These are phyloP conservation scores for Styela clava DNA, from an alignment of 23 tunicate genomes.

Conservation along the genomic window DNA sequence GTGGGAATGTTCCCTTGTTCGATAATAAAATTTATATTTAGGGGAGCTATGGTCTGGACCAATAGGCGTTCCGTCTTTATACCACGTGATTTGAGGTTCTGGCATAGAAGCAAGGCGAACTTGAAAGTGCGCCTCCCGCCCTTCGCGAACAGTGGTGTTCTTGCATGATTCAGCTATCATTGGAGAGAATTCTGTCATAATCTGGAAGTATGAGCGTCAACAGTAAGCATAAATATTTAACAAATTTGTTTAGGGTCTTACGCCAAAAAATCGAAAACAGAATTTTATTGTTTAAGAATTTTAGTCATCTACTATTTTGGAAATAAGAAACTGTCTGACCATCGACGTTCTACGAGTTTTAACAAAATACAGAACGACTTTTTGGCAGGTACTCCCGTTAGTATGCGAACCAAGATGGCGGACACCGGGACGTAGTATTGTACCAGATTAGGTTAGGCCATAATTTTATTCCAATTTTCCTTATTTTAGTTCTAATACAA, in stretches of 20 bases:
- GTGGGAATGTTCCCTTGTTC: slow-evolving; percentile 71
- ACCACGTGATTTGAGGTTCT: slow-evolving; percentile 93
- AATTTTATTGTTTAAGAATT: too few relatives aligned
- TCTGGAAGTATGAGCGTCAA: slow-evolving; percentile 8
- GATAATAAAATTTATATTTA: slow-evolving; percentile 66
- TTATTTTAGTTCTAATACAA: too few relatives aligned
- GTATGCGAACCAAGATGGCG: too few relatives aligned
- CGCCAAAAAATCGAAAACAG: background rate
- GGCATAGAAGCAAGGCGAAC: slow-evolving; percentile 82
- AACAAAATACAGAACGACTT: too few relatives aligned
- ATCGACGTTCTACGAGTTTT: too few relatives aligned
- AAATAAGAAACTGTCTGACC: too few relatives aligned
- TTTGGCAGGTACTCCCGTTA: too few relatives aligned
- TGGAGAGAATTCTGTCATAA: slow-evolving; percentile 82
- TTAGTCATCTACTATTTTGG: too few relatives aligned
- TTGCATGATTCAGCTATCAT: slow-evolving; percentile 65
- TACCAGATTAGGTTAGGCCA: too few relatives aligned
- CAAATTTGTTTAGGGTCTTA: background rate
- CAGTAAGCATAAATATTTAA: background rate
- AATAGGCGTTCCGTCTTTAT: slow-evolving; percentile 77
- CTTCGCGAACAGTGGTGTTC: slow-evolving; percentile 35
- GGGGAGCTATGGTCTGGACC: slow-evolving; percentile 35
- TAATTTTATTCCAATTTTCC: too few relatives aligned
- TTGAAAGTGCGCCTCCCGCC: slow-evolving; percentile 65
- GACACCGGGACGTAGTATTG: too few relatives aligned